These are phyloP conservation scores for Cryptocephalus moraei DNA, from an alignment of 2,888 invertebrate species.

Conservation along the genomic window DNA sequence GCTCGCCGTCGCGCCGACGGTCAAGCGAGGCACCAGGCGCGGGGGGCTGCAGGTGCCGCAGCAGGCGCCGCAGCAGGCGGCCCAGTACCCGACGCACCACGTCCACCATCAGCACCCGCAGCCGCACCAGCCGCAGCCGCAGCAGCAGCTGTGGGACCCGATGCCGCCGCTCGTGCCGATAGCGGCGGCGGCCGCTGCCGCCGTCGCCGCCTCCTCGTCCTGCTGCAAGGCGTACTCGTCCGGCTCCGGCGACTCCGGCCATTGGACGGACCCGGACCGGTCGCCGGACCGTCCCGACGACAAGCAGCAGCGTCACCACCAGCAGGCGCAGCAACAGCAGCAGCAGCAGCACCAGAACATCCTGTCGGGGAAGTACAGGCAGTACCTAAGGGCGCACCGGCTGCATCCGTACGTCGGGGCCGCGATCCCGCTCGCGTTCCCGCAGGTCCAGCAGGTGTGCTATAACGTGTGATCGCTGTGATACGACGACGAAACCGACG, in stretches of 20 bases:
- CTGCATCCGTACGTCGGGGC: slow-evolving; percentile 48
- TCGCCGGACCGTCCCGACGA: slow-evolving; percentile 36
- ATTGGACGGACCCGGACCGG: slow-evolving; percentile 35
- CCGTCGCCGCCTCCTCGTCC: slow-evolving; percentile 37
- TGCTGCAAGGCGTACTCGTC: slow-evolving; percentile 30
- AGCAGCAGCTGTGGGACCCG: slow-evolving; percentile 31
- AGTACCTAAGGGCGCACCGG: slow-evolving; percentile 47
- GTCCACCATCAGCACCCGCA: slow-evolving; percentile 19
- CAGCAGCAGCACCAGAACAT: slow-evolving; percentile 25
- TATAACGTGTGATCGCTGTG: slow-evolving; percentile 49
- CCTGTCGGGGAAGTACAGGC: slow-evolving; percentile 46
- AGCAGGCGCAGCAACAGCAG: neutral
- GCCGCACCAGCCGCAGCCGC: slow-evolving; percentile 14
- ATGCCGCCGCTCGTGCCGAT: slow-evolving; percentile 35
- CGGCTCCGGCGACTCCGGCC: slow-evolving; percentile 30
- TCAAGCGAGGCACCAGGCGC: slow-evolving; percentile 18
- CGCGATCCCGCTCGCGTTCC: slow-evolving; percentile 40
- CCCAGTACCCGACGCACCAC: slow-evolving; percentile 28
- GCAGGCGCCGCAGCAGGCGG: slow-evolving; percentile 34
- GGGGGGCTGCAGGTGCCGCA: slow-evolving; percentile 27
- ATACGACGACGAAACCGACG: slow-evolving; percentile 21
- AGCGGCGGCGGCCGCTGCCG: slow-evolving; percentile 25
- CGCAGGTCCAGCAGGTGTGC: slow-evolving; percentile 49
- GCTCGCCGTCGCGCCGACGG: slow-evolving; percentile 18
- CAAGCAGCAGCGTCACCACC: slow-evolving; percentile 16